A percentile compares a stretch with the other conserved stretches of the same genome.
These are phyloP conservation scores for Cabera pusaria DNA, from an alignment of 2,888 invertebrate species.

Conservation along the genomic window DNA sequence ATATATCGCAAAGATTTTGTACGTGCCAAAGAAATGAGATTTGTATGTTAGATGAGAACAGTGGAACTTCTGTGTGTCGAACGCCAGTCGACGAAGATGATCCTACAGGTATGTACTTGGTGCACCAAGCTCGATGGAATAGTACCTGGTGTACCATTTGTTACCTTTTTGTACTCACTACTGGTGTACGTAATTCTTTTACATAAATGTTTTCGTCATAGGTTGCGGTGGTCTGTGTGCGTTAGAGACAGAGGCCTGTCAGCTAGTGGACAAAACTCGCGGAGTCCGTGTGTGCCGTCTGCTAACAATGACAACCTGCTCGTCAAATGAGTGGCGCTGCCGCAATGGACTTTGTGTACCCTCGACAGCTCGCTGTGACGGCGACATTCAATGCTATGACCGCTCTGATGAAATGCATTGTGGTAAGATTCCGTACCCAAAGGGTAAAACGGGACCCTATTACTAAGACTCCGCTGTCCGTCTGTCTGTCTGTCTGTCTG, in stretches of 20 bases:
- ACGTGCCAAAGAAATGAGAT: slow-evolving; percentile 83
- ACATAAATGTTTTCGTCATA: slow-evolving; percentile 20
- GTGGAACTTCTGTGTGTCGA: slow-evolving; percentile 83
- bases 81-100: slow-evolving; percentile 77
- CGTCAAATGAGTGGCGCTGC: slow-evolving; percentile 87
- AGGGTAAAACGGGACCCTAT: too few species aligned
- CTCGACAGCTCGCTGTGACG: slow-evolving; percentile 86
- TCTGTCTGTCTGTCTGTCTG: too few species aligned
- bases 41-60: slow-evolving; percentile 85
- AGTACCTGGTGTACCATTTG: too few species aligned
- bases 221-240: slow-evolving; percentile 87
- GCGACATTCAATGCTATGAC: slow-evolving; percentile 88
- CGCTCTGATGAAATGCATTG: slow-evolving; percentile 89
- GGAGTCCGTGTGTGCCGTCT: slow-evolving; percentile 83
- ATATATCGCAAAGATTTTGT: slow-evolving; percentile 71
- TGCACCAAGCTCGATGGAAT: too few species aligned
- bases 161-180: too few species aligned
- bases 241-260: slow-evolving; percentile 85
- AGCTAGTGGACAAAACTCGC: slow-evolving; percentile 78
- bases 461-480: too few species aligned
- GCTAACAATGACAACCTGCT: slow-evolving; percentile 83
- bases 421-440: too few species aligned
- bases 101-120: slow-evolving; percentile 84
- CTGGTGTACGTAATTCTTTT: too few species aligned
- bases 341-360: slow-evolving; percentile 88